Percentiles rank a stretch among this genome's conserved stretches.
Evolutionary conservation across 2,797 vertebrate genomes (phyloP).

Genomic region (Discoglossus pictus): DNA sequence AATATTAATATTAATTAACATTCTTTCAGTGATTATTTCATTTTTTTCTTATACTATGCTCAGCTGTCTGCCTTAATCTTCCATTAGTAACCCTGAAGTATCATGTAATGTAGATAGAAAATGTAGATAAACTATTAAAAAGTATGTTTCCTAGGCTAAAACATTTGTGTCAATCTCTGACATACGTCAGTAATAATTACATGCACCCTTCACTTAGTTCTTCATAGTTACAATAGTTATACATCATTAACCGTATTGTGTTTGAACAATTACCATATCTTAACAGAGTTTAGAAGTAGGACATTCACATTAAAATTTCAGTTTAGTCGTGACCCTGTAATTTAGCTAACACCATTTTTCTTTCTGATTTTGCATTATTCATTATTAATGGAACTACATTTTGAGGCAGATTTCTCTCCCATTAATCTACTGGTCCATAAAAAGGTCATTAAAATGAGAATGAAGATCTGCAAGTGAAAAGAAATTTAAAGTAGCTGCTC

Average conservation of each 20-base stretch:
- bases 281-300: slow-evolving; percentile 10
- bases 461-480: slow-evolving; percentile 14
- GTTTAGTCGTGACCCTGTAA: slow-evolving; percentile 19
- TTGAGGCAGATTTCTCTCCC: slow-evolving; percentile 24
- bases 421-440: slow-evolving; percentile 31
- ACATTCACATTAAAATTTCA: background rate
- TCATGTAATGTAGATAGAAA: no score
- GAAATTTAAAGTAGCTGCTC: background rate
- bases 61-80: no score
- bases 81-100: no score
- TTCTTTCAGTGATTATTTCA: no score
- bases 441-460: slow-evolving; percentile 34
- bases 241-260: slow-evolving; percentile 23
- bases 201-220: background rate
- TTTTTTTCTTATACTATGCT: no score
- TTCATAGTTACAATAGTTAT: slow-evolving; percentile 16
- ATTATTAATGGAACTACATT: slow-evolving; percentile 28
- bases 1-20: no score
- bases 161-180: slow-evolving; percentile 8
- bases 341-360: slow-evolving; percentile 29
- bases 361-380: slow-evolving; percentile 8
- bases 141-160: slow-evolving; percentile 14
- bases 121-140: no score
- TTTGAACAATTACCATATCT: slow-evolving; percentile 14
- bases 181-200: background rate